Evolutionary conservation across 2,888 invertebrate genomes (phyloP).

Genomic region (Gibbula magus): DNA sequence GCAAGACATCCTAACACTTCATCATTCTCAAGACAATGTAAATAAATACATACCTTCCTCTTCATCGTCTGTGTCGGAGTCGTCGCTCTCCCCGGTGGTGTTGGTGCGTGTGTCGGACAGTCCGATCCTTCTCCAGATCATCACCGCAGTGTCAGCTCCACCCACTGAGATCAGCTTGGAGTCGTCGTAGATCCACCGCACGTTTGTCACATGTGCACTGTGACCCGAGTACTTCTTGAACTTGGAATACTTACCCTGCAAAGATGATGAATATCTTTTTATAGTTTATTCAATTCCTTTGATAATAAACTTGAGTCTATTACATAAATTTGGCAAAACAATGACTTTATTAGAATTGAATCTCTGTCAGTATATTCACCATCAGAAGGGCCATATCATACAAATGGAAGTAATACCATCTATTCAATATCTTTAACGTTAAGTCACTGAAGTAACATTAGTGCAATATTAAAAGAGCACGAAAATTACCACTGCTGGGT

Average conservation of each 20-base stretch:
- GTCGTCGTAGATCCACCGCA: constrained; percentile 73
- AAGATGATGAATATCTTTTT: not conserved
- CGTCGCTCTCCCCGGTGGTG: constrained; percentile 72
- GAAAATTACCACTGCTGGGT: constrained; percentile 72
- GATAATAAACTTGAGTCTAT: too few relatives aligned
- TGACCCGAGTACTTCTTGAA: constrained; percentile 74
- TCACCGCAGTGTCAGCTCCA: constrained; percentile 75
- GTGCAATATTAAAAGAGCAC: too few relatives aligned
- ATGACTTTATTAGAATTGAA: not conserved
- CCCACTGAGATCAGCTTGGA: constrained; percentile 73
- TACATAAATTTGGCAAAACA: not conserved
- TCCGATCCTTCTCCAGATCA: constrained; percentile 73
- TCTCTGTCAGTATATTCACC: too few relatives aligned
- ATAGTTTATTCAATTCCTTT: too few relatives aligned
- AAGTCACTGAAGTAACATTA: not conserved
- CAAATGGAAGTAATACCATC: not conserved
- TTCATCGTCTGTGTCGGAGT: constrained; percentile 74
- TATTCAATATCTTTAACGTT: not conserved
- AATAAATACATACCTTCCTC: constrained; percentile 69
- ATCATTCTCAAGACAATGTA: too few relatives aligned
- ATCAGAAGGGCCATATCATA: too few relatives aligned
- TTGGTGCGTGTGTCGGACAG: constrained; percentile 26
- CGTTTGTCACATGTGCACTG: constrained; percentile 76
- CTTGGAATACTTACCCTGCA: constrained; percentile 75
- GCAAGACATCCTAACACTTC: too few relatives aligned